Base-by-base conservation (phyloP, 2,888 invertebrate species). In the Gandaritis pyraliata region DNA sequence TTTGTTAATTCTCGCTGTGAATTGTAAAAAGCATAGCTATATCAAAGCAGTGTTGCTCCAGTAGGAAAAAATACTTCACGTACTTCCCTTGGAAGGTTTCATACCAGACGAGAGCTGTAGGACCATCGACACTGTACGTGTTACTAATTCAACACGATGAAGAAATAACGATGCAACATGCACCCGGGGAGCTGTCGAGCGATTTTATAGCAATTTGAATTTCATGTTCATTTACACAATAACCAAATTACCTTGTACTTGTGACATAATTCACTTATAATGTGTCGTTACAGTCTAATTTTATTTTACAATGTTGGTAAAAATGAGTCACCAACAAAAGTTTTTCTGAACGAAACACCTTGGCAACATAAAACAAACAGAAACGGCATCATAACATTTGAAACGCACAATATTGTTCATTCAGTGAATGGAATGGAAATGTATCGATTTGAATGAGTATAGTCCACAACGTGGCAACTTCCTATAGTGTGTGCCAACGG, bases 381-480 rank as follows among this genome's bases (percentile, higher is more conserved):
- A 82, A 78, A 72, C 67, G 70, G 69, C 72, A 76, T 81, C 68
- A n/a, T n/a, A n/a, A n/a, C n/a, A 81, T 82, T 72, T 80, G 73
- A 83, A 83, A 80, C 72, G 65, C 74, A 81, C 80, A 82, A 80
- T 83, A 82, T 81, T 72, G 73, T 65, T 73, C 79, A 85, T 88
- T 86, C 73, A 82, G 72, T 85, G 85, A 87, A 87, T 83, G 81
- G 77, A 80, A 87, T 82, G 81, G 77, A 80, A 87, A 83, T 76
- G 83, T 78, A 77, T 82, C 70, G 75, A 82, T 77, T 75, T 75
- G 80, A 86, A 86, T 80, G 86, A 75, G 76, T 85, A 83, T 81
- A 72, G 81, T 71, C 81, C 84, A 86, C 88, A 88, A 85, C 76
- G 81, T 81, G 83, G 79, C 76, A 79, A 84, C 84, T 87, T 88